Evolutionary conservation across 2,888 invertebrate species (phyloP).

Genomic region (Cremastobaeus sp.): DNA sequence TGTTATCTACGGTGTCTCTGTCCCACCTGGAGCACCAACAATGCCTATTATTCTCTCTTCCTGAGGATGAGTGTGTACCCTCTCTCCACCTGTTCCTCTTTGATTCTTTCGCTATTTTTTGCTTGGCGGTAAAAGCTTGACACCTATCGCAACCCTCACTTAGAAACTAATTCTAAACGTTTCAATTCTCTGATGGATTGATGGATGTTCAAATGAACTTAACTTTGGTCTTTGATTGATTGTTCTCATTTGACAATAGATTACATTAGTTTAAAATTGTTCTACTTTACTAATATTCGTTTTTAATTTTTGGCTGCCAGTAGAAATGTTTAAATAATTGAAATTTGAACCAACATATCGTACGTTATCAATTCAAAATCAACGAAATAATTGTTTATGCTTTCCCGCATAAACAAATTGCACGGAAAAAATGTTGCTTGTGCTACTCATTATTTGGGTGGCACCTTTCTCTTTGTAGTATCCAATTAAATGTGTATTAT

Average conservation of each 20-base stretch:
- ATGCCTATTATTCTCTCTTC: constrained; percentile 56
- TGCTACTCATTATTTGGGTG: too few species aligned
- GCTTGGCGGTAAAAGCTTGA: constrained; percentile 69
- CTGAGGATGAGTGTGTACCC: constrained; percentile 53
- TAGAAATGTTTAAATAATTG: too few species aligned
- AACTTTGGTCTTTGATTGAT: background rate
- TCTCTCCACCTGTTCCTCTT: constrained; percentile 53
- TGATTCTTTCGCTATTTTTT: constrained; percentile 67
- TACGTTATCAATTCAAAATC: too few species aligned
- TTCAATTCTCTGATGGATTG: constrained; percentile 25
- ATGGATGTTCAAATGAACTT: background rate
- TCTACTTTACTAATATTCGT: too few species aligned
- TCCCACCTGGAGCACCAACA: constrained; percentile 60
- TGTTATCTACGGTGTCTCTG: constrained; percentile 67
- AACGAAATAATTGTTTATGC: too few species aligned
- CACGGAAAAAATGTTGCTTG: too few species aligned
- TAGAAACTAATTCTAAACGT: constrained; percentile 52
- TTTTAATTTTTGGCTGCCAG: too few species aligned
- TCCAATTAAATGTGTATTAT: too few species aligned
- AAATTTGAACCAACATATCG: too few species aligned
- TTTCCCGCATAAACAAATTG: too few species aligned
- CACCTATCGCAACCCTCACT: constrained; percentile 67
- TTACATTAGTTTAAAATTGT: too few species aligned
- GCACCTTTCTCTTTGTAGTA: too few species aligned
- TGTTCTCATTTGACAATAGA: background rate